Base-by-base conservation (phyloP, 2,113 vertebrate genomes). In the Oriolus oriolus region DNA sequence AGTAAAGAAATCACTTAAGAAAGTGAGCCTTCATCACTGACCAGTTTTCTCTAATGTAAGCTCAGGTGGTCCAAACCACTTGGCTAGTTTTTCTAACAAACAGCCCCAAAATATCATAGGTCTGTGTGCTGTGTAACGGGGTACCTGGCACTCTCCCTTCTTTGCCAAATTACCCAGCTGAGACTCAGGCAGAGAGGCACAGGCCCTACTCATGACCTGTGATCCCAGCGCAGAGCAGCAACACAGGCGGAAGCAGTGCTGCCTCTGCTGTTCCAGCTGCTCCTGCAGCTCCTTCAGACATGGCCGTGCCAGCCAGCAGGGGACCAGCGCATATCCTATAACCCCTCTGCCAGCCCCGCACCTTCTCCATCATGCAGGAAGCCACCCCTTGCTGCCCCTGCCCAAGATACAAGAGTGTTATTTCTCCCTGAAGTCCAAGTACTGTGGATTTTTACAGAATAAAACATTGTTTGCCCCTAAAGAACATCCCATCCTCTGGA, bases 221-320 rank as follows among this genome's bases (percentile, higher is more conserved):
- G 33, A 54, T 13, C 3, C 35, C 2, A 0, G 47, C 0, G 0
- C 17, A 10, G n/a, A 71, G 68, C 53, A 31, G 52, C 1, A 2
- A 14, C 52, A 11, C 0, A 0, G 37, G 45, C 5, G 50, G 33
- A 39, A 47, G 87, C 45, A 14, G 37, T 0, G 50, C 27, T 57
- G 64, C 44, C 54, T 57, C 31, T 53, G 70, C 42, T 44, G 30
- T 6, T 50, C 53, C 13, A 18, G 33, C 53, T 31, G 11, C 44
- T 77, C 49, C 69, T 5, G 8, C 6, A 3, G 73, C 49, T 60
- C 33, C 10, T 37, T 13, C 52, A 10, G 52, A 30, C 3, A 28
- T 3, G 3, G 76, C 11, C 0, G 0, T 41, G 35, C 31, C 82
- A 63, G 77, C 42, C 78, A 77, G 70, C 2, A 2, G 41, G 60